A percentile compares a stretch with the other conserved stretches of the same genome.
These are phyloP conservation scores for Chlamydotis undulata DNA, from an alignment of 2,113 vertebrate genomes.

Conservation along the genomic window DNA sequence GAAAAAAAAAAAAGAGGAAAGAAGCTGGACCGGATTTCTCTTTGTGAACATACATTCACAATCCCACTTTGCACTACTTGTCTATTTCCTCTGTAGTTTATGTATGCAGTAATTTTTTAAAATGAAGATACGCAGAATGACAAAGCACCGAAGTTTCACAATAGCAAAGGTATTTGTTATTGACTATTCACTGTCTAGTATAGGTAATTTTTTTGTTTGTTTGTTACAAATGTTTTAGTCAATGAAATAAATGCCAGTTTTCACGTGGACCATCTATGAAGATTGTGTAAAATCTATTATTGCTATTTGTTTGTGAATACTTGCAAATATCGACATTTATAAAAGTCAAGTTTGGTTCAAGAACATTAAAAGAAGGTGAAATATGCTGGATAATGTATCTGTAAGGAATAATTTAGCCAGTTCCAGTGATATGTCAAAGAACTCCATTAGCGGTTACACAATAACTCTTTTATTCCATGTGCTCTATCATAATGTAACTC, in stretches of 20 bases:
- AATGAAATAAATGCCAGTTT: not conserved
- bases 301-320: not conserved
- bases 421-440: not conserved
- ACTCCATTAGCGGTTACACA: not conserved
- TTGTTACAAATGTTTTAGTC: not conserved
- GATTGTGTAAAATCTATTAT: not conserved
- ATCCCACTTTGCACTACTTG: not conserved
- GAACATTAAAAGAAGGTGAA: not conserved
- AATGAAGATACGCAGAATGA: not conserved
- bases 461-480: not conserved
- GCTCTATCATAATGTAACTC: not conserved
- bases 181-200: not conserved
- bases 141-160: not conserved
- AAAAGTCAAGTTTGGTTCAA: not conserved
- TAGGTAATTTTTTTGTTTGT: not conserved
- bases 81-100: not conserved
- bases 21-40: not conserved
- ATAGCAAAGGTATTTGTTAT: not conserved
- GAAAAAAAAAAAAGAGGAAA: not conserved
- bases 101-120: not conserved
- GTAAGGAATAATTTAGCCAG: not conserved
- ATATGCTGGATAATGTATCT: not conserved
- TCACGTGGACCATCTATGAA: not conserved
- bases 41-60: not conserved
- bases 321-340: not conserved